Base-by-base conservation (phyloP, 2,797 vertebrate species). In the Prionace glauca region DNA sequence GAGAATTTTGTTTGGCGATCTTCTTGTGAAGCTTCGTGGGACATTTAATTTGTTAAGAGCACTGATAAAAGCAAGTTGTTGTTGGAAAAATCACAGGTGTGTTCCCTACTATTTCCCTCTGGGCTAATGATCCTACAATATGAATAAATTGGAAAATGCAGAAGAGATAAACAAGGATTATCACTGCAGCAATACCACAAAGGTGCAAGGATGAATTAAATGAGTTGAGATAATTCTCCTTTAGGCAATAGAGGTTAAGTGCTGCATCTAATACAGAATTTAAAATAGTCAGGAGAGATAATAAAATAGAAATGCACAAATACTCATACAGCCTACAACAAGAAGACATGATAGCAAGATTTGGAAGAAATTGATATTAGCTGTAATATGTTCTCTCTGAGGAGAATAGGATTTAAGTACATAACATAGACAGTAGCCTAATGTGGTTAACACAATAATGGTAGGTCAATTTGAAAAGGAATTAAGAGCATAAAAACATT, bases 141-240 rank as follows among this genome's bases (percentile, higher is more conserved):
- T 41, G 45, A 71, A 11, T 71, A 11, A 94, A 94, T 71, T 72
- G 67, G 67, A 94, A 71, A 94, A 72, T 45, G 11, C 36, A 29
- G 8, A 29, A 72, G 71, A 74, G 22, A 72, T 26, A 74, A 29
- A 94, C 41, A 45, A 45, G 24, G 14, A 26, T 72, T 4, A 93
- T 71, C 56, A 93, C 62, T 67, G 20, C 1, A 14, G 65, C 45
- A 12, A 41, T 41, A 71, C 22, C 92, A 29, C 50, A 94, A 50
- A 72, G 22, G 36, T 8, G 26, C 67, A 74, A 71, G 22, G 69
- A 74, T 72, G 22, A 29, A 29, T 74, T 94, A 50, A 94, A 72
- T 50, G 41, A 94, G 69, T 94, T 72, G 11, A 94, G 22, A 72
- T 94, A 45, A 72, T 94, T 94, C 36, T 72, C 67, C 92, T 72